A percentile compares a stretch with the other conserved stretches of the same genome.
Conservation (phyloP, 2,113 vertebrate species). For the Channa maculata region DNA sequence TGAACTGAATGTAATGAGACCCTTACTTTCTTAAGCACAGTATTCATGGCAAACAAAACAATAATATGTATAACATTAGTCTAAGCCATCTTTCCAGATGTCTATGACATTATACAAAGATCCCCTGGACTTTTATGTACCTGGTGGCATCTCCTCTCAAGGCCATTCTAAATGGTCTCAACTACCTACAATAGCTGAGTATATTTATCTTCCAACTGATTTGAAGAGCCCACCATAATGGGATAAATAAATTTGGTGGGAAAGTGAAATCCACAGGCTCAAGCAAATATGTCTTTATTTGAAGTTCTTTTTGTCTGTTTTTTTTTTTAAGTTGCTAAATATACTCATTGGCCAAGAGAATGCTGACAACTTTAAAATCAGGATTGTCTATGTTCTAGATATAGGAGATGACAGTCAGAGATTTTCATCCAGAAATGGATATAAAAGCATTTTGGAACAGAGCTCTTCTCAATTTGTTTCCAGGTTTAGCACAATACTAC, state of each 20-base stretch:
- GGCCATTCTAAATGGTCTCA: constrained; percentile 39
- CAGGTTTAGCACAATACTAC: constrained; percentile 64
- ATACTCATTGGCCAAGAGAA: constrained; percentile 55
- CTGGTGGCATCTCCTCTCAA: constrained; percentile 56
- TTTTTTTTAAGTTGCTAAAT: not conserved
- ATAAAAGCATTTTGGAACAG: constrained; percentile 57
- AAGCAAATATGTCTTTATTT: not conserved
- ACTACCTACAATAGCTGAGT: constrained; percentile 39
- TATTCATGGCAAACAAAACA: constrained; percentile 43
- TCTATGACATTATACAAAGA: constrained; percentile 17
- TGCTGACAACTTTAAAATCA: constrained; percentile 42
- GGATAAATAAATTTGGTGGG: constrained; percentile 36
- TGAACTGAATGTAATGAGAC: constrained; percentile 48
- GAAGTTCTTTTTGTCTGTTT: too few species aligned
- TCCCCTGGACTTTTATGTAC: constrained; percentile 24
- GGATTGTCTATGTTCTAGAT: constrained; percentile 26
- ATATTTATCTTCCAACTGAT: constrained; percentile 1
- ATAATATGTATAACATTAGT: constrained; percentile 1
- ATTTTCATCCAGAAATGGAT: constrained; percentile 10
- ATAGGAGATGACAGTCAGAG: constrained; percentile 44
- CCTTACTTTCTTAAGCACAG: constrained; percentile 32
- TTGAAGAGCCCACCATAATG: constrained; percentile 68
- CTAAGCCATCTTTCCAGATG: constrained; percentile 23
- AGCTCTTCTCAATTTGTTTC: constrained; percentile 52
- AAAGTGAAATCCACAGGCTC: constrained; percentile 50